A percentile compares a stretch with the other conserved stretches of the same genome.
phyloP scores from a whole-genome alignment of 2,797 vertebrate species.

The Mergus octosetaceus region DNA sequence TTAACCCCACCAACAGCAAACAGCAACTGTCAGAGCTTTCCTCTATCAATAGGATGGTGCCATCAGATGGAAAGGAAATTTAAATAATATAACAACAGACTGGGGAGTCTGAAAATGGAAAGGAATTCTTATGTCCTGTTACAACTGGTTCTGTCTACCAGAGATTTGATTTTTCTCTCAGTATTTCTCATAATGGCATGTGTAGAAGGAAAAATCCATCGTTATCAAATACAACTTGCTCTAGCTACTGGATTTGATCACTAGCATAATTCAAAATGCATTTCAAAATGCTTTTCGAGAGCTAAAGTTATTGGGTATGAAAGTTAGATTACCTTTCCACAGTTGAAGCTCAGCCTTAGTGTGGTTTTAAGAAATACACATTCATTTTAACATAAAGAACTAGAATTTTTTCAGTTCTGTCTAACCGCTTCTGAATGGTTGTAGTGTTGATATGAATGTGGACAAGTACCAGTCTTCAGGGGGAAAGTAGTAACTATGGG shows the following conservation, averaged over 20 bases:
- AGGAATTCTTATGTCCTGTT: neutral
- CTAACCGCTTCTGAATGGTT: neutral
- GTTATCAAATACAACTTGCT: neutral
- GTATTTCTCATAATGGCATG: neutral
- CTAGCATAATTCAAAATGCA: neutral
- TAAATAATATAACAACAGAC: neutral
- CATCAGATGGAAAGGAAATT: neutral
- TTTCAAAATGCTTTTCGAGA: neutral
- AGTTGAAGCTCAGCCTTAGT: neutral
- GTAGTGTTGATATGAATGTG: neutral
- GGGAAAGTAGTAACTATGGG: fast-evolving
- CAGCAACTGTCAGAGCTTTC: neutral
- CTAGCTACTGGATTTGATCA: neutral
- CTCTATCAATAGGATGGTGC: neutral
- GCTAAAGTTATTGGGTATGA: neutral
- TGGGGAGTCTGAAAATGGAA: neutral
- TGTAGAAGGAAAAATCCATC: neutral
- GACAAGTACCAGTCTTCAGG: neutral
- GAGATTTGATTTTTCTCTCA: neutral
- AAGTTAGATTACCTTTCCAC: neutral
- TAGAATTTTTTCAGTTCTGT: neutral
- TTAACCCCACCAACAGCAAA: neutral
- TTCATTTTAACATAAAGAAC: neutral
- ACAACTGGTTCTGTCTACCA: neutral
- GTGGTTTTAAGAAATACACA: neutral